Evolutionary conservation across 1,140 invertebrate species (phyloP).

Genomic region (Euura saliciscinereae): DNA sequence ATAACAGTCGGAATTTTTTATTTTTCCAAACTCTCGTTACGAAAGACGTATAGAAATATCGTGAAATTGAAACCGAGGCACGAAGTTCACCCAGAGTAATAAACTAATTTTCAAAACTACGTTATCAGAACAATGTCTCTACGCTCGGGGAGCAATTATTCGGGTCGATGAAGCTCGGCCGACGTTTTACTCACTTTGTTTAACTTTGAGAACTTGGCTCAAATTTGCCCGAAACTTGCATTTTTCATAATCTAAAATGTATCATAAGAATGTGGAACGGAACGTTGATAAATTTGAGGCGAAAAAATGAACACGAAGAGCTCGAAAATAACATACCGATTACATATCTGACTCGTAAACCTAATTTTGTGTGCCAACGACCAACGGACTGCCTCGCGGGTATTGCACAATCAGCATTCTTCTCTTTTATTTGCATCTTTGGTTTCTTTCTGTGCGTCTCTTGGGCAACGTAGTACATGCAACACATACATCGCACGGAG

Average conservation of each 20-base stretch:
- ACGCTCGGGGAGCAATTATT: not conserved
- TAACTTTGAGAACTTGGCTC: not conserved
- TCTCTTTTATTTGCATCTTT: slow-evolving; percentile 1
- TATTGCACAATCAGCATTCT: not conserved
- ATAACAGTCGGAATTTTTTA: not conserved
- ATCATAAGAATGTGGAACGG: too few species aligned
- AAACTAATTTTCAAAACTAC: too few species aligned
- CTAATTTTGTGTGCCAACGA: slow-evolving; percentile 10
- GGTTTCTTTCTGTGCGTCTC: not conserved
- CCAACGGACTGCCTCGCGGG: not conserved
- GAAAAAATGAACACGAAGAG: not conserved
- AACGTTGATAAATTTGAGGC: not conserved
- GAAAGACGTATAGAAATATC: too few species aligned
- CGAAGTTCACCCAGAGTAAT: too few species aligned
- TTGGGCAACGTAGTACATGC: not conserved
- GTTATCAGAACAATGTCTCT: not conserved
- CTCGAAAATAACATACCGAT: slow-evolving; percentile 2
- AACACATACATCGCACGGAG: too few species aligned
- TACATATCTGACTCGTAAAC: slow-evolving; percentile 7
- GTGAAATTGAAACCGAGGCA: too few species aligned
- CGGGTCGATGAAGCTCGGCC: not conserved
- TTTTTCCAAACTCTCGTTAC: too few species aligned
- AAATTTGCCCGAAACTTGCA: not conserved
- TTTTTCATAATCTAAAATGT: too few species aligned
- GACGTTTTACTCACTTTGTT: not conserved